Evolutionary conservation across 2,888 invertebrate species (phyloP).

Genomic region (Sesia bembeciformis): DNA sequence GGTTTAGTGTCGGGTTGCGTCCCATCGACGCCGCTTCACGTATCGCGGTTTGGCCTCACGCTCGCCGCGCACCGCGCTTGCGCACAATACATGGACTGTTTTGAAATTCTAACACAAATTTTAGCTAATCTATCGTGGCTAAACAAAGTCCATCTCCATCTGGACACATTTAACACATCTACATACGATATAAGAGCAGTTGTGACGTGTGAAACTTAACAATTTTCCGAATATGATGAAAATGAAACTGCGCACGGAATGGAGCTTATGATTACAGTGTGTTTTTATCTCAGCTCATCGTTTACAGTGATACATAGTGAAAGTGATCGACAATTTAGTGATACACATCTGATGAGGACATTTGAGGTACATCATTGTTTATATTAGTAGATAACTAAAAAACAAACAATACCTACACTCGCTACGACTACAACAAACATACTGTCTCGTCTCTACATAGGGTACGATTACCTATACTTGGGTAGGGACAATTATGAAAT

Average conservation of each 20-base stretch:
- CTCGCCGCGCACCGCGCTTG: conserved; percentile 41
- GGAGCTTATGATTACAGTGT: conserved; percentile 68
- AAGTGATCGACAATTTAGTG: conserved; percentile 63
- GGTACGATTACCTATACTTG: too few species aligned
- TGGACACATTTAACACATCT: too few species aligned
- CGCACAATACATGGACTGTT: conserved; percentile 54
- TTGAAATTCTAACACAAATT: conserved; percentile 16
- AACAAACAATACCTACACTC: too few species aligned
- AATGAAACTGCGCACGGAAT: conserved; percentile 63
- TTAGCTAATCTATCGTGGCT: conserved; percentile 18
- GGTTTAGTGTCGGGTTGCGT: conserved; percentile 74
- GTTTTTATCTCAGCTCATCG: conserved; percentile 49
- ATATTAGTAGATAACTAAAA: not conserved
- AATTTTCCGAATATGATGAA: conserved; percentile 13
- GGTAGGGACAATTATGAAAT: too few species aligned
- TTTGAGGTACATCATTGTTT: conserved; percentile 41
- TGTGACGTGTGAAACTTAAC: conserved; percentile 50
- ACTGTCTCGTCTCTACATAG: too few species aligned
- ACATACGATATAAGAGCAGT: not conserved
- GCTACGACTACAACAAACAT: too few species aligned
- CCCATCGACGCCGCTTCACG: conserved; percentile 70
- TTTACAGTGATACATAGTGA: conserved; percentile 66
- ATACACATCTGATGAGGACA: conserved; percentile 54
- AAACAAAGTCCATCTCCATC: not conserved
- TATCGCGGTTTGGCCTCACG: conserved; percentile 37